phyloP scores from a whole-genome alignment of 2,888 invertebrate genomes.

The Escarpia spicata region DNA sequence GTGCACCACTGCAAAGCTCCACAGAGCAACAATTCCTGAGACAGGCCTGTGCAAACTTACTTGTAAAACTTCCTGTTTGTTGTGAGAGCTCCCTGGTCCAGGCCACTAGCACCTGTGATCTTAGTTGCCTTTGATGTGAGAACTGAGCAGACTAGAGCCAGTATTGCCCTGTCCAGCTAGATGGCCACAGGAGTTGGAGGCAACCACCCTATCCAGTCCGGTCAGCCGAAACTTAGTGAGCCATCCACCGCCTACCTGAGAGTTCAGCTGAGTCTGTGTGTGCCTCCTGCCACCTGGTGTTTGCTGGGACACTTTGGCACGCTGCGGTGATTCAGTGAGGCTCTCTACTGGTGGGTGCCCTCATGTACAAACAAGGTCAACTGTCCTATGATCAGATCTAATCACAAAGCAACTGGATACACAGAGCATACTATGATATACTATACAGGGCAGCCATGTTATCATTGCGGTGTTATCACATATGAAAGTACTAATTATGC shows the following conservation, averaged over 20 bases:
- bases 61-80: not conserved
- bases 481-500: not conserved
- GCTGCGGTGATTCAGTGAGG: not conserved
- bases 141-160: not conserved
- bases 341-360: not conserved
- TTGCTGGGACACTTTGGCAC: not conserved
- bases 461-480: not conserved
- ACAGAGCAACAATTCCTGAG: not conserved
- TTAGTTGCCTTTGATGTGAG: constrained; percentile 5
- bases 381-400: not conserved
- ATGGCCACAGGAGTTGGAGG: not conserved
- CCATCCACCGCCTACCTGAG: not conserved
- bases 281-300: constrained; percentile 16
- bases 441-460: not conserved
- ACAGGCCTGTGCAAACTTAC: not conserved
- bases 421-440: not conserved
- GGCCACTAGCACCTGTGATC: not conserved
- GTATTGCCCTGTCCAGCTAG: not conserved
- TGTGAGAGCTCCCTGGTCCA: not conserved
- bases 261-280: not conserved
- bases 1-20: not conserved
- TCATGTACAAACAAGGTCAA: not conserved
- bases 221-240: constrained; percentile 8
- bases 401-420: not conserved
- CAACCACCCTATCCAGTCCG: not conserved